These are phyloP conservation scores for Aeoliscus strigatus DNA, from an alignment of 2,797 vertebrate genomes.

Conservation along the genomic window DNA sequence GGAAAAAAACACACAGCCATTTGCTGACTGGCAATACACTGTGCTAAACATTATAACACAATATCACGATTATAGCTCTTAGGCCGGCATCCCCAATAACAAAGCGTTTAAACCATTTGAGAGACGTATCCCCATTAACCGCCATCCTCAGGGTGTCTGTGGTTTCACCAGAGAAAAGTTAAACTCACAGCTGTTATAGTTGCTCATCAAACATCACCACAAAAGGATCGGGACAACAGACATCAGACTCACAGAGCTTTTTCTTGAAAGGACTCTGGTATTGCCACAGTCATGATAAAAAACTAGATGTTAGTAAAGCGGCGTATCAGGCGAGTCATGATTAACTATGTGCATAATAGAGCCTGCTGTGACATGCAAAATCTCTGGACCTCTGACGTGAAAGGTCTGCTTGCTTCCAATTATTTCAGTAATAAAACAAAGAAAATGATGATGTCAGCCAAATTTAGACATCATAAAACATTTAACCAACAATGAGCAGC, in stretches of 20 bases:
- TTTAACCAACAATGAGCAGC: conserved; percentile 3
- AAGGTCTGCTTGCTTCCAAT: conserved; percentile 14
- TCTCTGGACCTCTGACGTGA: conserved; percentile 16
- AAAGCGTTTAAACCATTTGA: conserved; percentile 29
- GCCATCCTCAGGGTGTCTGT: too few relatives aligned
- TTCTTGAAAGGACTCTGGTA: conserved; percentile 22
- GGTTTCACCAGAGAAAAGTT: too few relatives aligned
- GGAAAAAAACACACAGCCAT: conserved; percentile 15
- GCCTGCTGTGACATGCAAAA: conserved; percentile 18
- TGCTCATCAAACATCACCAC: too few relatives aligned
- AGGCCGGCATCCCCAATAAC: conserved; percentile 36
- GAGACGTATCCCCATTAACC: too few relatives aligned
- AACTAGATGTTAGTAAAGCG: conserved; percentile 6
- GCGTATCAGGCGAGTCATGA: conserved; percentile 13
- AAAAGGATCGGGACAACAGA: too few relatives aligned
- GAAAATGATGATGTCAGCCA: conserved; percentile 13
- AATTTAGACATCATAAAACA: conserved; percentile 25
- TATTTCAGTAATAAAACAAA: conserved; percentile 8
- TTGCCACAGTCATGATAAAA: too few relatives aligned
- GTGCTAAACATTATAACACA: conserved; percentile 38
- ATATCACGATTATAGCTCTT: conserved; percentile 25
- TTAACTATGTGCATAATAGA: conserved; percentile 4
- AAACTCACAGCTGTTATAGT: too few relatives aligned
- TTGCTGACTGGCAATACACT: conserved; percentile 34
- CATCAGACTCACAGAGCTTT: too few relatives aligned